phyloP scores from a whole-genome alignment of 2,797 vertebrate species.

The Acipenser ruthenus region DNA sequence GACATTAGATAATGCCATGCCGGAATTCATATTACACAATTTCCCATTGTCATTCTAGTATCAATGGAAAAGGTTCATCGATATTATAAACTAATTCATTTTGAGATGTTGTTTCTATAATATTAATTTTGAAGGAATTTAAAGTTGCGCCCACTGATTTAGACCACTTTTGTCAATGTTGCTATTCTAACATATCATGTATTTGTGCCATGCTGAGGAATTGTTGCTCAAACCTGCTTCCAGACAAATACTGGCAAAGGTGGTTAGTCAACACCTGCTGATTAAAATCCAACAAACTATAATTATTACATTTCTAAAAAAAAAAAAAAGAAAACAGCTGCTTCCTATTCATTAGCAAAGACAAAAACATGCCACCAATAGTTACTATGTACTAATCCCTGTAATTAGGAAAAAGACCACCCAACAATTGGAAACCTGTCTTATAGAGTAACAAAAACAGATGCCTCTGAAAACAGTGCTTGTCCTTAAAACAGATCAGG shows the following conservation, averaged over 20 bases:
- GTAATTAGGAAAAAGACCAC: slow-evolving; percentile 58
- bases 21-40: too few relatives aligned
- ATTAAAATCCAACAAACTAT: neutral
- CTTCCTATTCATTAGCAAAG: slow-evolving; percentile 49
- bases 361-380: slow-evolving; percentile 48
- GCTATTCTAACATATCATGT: too few relatives aligned
- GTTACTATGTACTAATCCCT: slow-evolving; percentile 59
- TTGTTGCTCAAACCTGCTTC: neutral
- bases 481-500: slow-evolving; percentile 2
- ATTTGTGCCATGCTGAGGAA: too few relatives aligned
- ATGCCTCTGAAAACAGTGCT: slow-evolving; percentile 8
- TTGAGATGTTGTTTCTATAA: too few relatives aligned
- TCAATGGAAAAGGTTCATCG: too few relatives aligned
- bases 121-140: too few relatives aligned
- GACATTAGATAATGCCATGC: too few relatives aligned
- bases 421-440: slow-evolving; percentile 14
- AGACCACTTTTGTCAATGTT: too few relatives aligned
- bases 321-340: slow-evolving; percentile 42
- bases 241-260: neutral
- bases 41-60: too few relatives aligned
- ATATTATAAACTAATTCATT: too few relatives aligned
- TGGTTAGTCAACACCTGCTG: neutral
- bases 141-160: too few relatives aligned
- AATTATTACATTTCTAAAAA: slow-evolving; percentile 1
- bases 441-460: slow-evolving; percentile 13